phyloP scores from a whole-genome alignment of 2,888 invertebrate species.

The Cephus pulcher region DNA sequence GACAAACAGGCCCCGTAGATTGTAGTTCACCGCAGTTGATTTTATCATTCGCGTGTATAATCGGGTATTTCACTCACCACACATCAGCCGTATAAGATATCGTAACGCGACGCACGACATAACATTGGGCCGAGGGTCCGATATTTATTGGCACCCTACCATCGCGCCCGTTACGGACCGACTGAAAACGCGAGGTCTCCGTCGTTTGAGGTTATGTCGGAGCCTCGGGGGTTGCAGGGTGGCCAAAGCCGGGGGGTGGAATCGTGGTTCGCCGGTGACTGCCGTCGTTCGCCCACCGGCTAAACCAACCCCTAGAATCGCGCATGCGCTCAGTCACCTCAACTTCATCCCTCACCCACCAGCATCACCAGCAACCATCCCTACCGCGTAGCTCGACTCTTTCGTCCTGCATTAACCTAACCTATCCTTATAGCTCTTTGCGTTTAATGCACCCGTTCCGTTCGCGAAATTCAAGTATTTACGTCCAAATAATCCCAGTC shows the following conservation, averaged over 20 bases:
- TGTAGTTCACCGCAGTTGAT: not conserved
- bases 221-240: conserved; percentile 18
- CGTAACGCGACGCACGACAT: conserved; percentile 2
- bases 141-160: conserved; percentile 11
- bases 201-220: conserved; percentile 18
- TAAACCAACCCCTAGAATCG: conserved; percentile 35
- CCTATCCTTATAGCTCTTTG: not conserved
- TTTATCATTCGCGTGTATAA: not conserved
- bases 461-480: not conserved
- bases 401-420: not conserved
- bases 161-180: conserved; percentile 19
- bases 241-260: conserved; percentile 19
- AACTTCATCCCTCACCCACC: not conserved
- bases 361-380: not conserved
- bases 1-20: not conserved
- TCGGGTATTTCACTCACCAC: not conserved
- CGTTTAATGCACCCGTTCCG: not conserved
- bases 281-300: conserved; percentile 40
- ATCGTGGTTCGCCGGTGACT: conserved; percentile 57
- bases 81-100: not conserved
- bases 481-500: not conserved
- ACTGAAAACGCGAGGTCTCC: conserved; percentile 20
- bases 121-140: not conserved
- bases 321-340: conserved; percentile 36
- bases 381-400: not conserved